phyloP scores from a whole-genome alignment of 2,888 invertebrate species.

The Caenorhabditis wallacei region DNA sequence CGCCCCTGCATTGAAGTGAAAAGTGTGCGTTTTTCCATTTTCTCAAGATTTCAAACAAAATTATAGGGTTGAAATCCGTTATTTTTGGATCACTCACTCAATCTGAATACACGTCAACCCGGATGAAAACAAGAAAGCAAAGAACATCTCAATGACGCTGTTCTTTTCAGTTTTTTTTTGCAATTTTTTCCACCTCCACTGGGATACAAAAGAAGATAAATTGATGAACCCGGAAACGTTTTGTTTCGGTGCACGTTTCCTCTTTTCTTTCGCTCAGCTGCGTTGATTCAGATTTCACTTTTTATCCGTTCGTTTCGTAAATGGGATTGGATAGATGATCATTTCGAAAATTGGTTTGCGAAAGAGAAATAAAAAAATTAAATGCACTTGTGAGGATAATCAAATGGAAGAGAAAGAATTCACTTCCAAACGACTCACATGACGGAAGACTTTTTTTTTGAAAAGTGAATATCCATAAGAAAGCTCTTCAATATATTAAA shows the following conservation, averaged over 20 bases:
- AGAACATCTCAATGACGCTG: constrained; percentile 47
- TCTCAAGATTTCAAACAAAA: constrained; percentile 7
- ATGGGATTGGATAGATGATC: not conserved
- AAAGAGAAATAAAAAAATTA: not conserved
- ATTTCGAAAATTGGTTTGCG: not conserved
- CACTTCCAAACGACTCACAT: constrained; percentile 1
- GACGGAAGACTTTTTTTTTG: constrained; percentile 1
- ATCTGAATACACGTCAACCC: constrained; percentile 28
- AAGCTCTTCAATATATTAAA: too few species aligned
- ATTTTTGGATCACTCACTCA: constrained; percentile 43
- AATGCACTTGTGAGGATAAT: constrained; percentile 13
- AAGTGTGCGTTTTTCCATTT: too few species aligned
- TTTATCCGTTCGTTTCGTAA: constrained; percentile 3
- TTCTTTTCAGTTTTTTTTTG: constrained; percentile 9
- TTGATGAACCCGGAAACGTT: constrained; percentile 52
- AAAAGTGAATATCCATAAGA: too few species aligned
- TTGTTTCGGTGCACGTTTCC: not conserved
- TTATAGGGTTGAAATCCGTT: constrained; percentile 26
- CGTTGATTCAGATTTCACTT: not conserved
- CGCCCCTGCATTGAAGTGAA: too few species aligned
- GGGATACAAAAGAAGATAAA: constrained; percentile 15
- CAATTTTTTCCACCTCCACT: constrained; percentile 23
- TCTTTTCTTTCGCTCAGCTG: not conserved
- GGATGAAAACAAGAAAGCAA: constrained; percentile 32
- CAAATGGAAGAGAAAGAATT: not conserved